A percentile compares a stretch with the other conserved stretches of the same genome.
These are phyloP conservation scores for Ianthella basta DNA, from an alignment of 37 sponge, comb jelly and placozoan species.

Conservation along the genomic window DNA sequence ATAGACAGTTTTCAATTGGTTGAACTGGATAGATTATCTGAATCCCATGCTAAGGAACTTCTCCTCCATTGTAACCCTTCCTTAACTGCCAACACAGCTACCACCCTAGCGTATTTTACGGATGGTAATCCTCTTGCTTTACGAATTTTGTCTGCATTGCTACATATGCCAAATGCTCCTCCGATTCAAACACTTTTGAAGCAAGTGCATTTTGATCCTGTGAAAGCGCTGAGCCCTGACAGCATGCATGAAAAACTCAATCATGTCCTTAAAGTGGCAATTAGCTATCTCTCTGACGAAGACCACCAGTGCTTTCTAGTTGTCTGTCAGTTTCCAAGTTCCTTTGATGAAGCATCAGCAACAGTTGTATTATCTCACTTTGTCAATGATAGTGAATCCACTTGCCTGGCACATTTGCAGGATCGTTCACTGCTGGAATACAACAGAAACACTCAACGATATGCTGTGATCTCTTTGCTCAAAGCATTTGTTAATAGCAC, in stretches of 20 bases:
- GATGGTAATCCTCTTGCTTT: conserved; percentile 16
- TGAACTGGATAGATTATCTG: too few relatives aligned
- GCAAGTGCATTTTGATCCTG: not conserved
- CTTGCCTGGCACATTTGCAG: not conserved
- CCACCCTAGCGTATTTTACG: not conserved
- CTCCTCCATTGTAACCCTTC: too few relatives aligned
- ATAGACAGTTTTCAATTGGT: not conserved
- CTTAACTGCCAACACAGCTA: too few relatives aligned
- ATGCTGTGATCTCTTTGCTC: not conserved
- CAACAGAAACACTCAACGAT: not conserved
- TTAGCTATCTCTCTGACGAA: not conserved
- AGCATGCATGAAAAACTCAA: not conserved
- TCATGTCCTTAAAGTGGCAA: not conserved
- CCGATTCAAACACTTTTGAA: not conserved
- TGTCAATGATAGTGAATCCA: not conserved
- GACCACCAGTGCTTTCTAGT: not conserved
- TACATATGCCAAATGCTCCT: not conserved
- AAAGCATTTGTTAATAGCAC: too few relatives aligned
- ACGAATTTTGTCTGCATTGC: not conserved
- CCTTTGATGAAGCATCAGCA: not conserved
- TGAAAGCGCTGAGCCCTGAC: conserved; percentile 2
- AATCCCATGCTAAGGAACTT: too few relatives aligned
- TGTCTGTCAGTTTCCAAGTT: not conserved
- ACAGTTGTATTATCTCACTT: not conserved
- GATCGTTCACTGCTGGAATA: not conserved